Evolutionary conservation across 2,113 vertebrate species (phyloP).

Genomic region (Microtus montanus): DNA sequence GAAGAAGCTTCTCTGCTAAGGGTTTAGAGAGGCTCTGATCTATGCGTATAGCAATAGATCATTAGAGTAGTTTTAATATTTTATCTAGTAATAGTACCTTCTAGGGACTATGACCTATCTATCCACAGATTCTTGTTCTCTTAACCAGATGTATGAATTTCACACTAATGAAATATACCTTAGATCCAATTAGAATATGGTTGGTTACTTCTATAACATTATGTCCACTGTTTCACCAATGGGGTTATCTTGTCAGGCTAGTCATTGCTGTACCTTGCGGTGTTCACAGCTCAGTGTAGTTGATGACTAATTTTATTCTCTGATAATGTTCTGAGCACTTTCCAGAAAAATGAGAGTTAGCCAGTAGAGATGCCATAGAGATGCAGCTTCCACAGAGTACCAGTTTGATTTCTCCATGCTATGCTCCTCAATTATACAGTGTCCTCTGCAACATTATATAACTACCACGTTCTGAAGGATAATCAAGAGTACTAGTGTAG

Average conservation of each 20-base stretch:
- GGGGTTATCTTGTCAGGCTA: background rate
- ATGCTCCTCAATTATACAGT: background rate
- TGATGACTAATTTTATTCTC: background rate
- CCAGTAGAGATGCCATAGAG: background rate
- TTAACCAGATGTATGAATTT: background rate
- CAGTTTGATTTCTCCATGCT: background rate
- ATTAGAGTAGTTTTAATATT: background rate
- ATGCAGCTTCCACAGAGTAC: background rate
- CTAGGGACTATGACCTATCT: background rate
- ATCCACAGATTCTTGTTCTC: background rate
- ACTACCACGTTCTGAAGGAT: background rate
- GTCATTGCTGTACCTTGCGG: background rate
- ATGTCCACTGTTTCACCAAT: background rate
- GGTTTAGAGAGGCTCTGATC: background rate
- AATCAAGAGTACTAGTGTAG: background rate
- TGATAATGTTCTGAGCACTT: no score
- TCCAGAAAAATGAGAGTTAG: background rate
- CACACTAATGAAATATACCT: background rate
- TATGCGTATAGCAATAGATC: background rate
- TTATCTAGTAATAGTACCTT: background rate
- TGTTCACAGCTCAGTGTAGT: background rate
- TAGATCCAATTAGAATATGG: background rate
- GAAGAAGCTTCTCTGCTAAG: background rate
- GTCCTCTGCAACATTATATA: background rate
- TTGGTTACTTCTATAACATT: background rate